Base-by-base conservation (phyloP, 2,797 vertebrate genomes). In the Oophaga sylvatica region DNA sequence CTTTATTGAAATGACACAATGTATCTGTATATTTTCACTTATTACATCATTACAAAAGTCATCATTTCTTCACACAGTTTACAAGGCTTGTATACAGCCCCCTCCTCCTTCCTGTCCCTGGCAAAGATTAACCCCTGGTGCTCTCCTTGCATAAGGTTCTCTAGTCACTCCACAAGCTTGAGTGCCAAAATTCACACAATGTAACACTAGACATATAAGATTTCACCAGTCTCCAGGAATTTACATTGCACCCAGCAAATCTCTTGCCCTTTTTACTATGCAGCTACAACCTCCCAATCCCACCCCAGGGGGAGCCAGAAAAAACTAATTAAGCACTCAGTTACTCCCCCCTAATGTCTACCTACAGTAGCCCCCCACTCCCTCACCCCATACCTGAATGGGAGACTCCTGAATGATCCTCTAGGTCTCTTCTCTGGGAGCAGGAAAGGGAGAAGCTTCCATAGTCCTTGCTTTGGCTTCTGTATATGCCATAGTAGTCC, bases 391-490 rank as follows among this genome's bases (percentile, higher is more conserved):
- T 68, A 71, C 77, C 84, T 80, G 63, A 53, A 53, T 79, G 76
- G n/a, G 45, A 48, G 73, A 41, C 62, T 67, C 60, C 63, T 59
- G 29, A 3, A 13, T 35, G 48, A 17, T 35, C 29, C 53, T 83
- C 20, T 13, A 29, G n/a, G 13, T 31, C 45, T n/a, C 81, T 16
- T 80, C 71, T 77, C 77, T 71, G 76, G 76, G 35, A 70, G 76
- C 84, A 68, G 45, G 29, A 48, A 78, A 22, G 53, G 29, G 6
- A 19, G 8, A 20, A 31, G 26, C 26, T 31, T 26, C 65, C 20
- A n/a, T 41, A 48, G 31, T 80, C 82, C 81, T 80, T 1, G 65
- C n/a, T 68, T 83, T 57, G 41, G 73, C 60, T 78, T n/a, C 81
- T 83, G 35, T 31, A 48, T 48, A 48, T 20, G 35, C 78, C 60